These are phyloP conservation scores for Lota lota DNA, from an alignment of 2,113 vertebrate genomes.

Conservation along the genomic window DNA sequence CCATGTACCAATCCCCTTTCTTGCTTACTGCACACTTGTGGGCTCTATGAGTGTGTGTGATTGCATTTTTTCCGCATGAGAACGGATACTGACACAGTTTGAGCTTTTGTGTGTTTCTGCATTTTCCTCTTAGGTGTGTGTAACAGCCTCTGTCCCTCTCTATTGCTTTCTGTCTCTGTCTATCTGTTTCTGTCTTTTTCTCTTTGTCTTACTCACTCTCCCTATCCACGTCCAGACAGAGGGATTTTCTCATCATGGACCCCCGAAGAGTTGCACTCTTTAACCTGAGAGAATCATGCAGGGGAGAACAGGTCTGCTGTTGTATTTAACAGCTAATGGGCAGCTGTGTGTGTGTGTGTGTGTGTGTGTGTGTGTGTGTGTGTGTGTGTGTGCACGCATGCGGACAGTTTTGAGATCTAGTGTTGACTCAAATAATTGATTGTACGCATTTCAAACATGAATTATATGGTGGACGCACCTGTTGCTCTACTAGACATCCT, in stretches of 20 bases:
- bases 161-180: neutral
- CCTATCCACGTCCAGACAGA: constrained; percentile 22
- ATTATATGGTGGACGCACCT: too few species aligned
- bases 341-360: constrained; percentile 31
- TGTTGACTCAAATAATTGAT: too few species aligned
- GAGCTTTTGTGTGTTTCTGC: neutral
- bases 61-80: constrained; percentile 11
- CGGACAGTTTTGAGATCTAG: neutral
- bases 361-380: constrained; percentile 36
- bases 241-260: constrained; percentile 60
- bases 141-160: neutral
- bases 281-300: constrained; percentile 19
- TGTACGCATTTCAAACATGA: too few species aligned
- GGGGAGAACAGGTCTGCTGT: constrained; percentile 16
- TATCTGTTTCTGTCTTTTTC: neutral
- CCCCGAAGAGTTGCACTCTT: constrained; percentile 49
- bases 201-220: neutral
- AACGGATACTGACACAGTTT: constrained; percentile 15
- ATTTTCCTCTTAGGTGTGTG: neutral
- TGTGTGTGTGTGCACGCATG: neutral
- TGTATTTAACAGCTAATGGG: constrained; percentile 8
- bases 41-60: neutral
- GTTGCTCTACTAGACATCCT: constrained; percentile 29
- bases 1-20: too few species aligned
- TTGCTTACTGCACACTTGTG: too few species aligned